Evolutionary conservation across 1,140 invertebrate genomes (phyloP), one percentile per base, ranked within the genome.

Genomic region (Panagrolaimus sp.): DNA sequence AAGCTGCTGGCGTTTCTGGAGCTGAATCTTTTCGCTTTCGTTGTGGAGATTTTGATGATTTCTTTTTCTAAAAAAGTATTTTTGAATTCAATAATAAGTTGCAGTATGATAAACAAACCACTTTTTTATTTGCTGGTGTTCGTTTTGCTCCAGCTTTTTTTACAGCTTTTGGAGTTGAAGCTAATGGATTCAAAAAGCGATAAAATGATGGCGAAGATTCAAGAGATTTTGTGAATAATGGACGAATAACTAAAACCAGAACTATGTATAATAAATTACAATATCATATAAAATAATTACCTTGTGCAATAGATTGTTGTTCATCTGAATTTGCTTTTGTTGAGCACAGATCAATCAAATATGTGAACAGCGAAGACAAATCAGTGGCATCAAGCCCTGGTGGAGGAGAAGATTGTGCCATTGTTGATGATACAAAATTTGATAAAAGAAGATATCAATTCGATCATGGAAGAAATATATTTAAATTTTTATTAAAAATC

Each of bases 21-120:
- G 65, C 66, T 17, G 66, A 17, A 55, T 67, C 66, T 7, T 68
- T 67, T 7, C 66, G 62, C 38, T 68, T 45, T 5, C 67, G 3
- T 43, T 67, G 12, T n/a, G 62, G 66, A 63, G 62, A 68, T 68
- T 43, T 17, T 28, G 32, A 45, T 63, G 15, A 65, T 24, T 9
- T 64, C 52, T 67, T 68, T 38, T 38, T 38, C 32, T 38, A 7
- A 38, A 38, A 38, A 4, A n/a, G n/a, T n/a, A n/a, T n/a, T n/a
- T n/a, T 4, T 38, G 32, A 38, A 38, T 4, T n/a, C 2, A 38
- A 7, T 38, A 38, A 38, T 38, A 38, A 7, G 7, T 38, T 38
- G 7, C 32, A 4, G 32, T 38, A 38, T 2, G 2, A 17, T 12
- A 21, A n/a, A 58, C 15, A n/a, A 26, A 12, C 52, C 52, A 24